A percentile compares a stretch with the other conserved stretches of the same genome.
These are phyloP conservation scores for Mechanitis messenoides DNA, from an alignment of 2,888 invertebrate genomes.

Conservation along the genomic window DNA sequence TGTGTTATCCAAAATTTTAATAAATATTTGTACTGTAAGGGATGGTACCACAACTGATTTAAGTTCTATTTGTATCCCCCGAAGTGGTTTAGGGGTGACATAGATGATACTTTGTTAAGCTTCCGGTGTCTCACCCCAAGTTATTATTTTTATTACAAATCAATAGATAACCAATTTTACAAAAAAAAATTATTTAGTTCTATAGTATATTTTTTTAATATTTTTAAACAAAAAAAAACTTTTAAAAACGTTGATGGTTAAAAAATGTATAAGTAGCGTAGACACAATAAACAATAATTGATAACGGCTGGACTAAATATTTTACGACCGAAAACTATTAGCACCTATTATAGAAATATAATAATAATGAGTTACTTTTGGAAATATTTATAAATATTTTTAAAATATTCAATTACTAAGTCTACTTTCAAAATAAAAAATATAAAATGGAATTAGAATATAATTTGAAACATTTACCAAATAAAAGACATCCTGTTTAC, in stretches of 20 bases:
- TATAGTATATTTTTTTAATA: too few species aligned
- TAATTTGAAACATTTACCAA: slow-evolving; percentile 37
- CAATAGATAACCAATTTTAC: background rate
- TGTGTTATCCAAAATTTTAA: background rate
- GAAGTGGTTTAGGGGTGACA: slow-evolving; percentile 12
- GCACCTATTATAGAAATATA: background rate
- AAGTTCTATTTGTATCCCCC: slow-evolving; percentile 23
- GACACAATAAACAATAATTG: background rate
- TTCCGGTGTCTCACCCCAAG: slow-evolving; percentile 17
- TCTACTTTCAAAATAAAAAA: slow-evolving; percentile 3
- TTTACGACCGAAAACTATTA: slow-evolving; percentile 13
- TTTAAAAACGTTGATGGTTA: background rate
- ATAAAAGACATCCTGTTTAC: slow-evolving; percentile 43
- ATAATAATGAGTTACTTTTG: too few species aligned
- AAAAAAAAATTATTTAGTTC: too few species aligned
- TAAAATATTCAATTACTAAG: background rate
- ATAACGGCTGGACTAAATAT: slow-evolving; percentile 4
- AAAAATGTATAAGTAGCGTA: background rate
- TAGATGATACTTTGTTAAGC: slow-evolving; percentile 15
- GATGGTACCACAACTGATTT: slow-evolving; percentile 21
- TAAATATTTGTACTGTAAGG: slow-evolving; percentile 13
- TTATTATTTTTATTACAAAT: slow-evolving; percentile 5
- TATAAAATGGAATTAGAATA: slow-evolving; percentile 23
- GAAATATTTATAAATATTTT: too few species aligned
- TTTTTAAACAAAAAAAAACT: too few species aligned